These are phyloP conservation scores for Bedellia somnulentella DNA, from an alignment of 2,888 invertebrate species.

Conservation along the genomic window DNA sequence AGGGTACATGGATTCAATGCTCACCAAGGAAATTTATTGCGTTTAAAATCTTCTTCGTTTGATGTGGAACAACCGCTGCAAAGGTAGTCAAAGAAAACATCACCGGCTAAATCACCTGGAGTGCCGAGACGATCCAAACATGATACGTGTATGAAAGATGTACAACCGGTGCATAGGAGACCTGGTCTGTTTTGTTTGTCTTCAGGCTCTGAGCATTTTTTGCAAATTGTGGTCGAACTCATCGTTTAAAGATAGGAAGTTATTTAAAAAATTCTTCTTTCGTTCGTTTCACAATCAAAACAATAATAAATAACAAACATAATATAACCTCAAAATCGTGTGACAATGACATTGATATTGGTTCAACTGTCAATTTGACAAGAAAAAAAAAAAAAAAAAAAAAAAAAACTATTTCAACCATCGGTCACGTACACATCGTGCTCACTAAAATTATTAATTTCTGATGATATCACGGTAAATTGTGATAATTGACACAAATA, in stretches of 20 bases:
- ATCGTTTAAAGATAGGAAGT: too few relatives aligned
- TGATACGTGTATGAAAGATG: conserved; percentile 62
- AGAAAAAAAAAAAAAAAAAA: too few relatives aligned
- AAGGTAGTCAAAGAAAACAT: conserved; percentile 73
- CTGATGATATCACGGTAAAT: too few relatives aligned
- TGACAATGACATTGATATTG: neutral
- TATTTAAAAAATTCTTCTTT: too few relatives aligned
- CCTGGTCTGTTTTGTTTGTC: conserved; percentile 61
- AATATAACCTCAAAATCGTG: conserved; percentile 8
- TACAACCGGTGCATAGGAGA: conserved; percentile 64
- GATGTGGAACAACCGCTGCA: conserved; percentile 66
- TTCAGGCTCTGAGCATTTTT: conserved; percentile 58
- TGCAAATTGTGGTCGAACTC: conserved; percentile 34
- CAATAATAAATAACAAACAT: conserved; percentile 2
- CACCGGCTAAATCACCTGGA: conserved; percentile 72
- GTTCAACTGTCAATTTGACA: neutral
- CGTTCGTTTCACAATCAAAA: too few relatives aligned
- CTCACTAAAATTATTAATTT: too few relatives aligned
- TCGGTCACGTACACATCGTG: too few relatives aligned
- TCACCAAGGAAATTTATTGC: conserved; percentile 74
- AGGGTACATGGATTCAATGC: too few relatives aligned
- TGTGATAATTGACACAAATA: too few relatives aligned
- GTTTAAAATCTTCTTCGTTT: conserved; percentile 58
- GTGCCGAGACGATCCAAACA: conserved; percentile 69
- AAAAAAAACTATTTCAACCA: too few relatives aligned